phyloP scores from a whole-genome alignment of 2,797 vertebrate species.

The Spinibarbus caldwelli region DNA sequence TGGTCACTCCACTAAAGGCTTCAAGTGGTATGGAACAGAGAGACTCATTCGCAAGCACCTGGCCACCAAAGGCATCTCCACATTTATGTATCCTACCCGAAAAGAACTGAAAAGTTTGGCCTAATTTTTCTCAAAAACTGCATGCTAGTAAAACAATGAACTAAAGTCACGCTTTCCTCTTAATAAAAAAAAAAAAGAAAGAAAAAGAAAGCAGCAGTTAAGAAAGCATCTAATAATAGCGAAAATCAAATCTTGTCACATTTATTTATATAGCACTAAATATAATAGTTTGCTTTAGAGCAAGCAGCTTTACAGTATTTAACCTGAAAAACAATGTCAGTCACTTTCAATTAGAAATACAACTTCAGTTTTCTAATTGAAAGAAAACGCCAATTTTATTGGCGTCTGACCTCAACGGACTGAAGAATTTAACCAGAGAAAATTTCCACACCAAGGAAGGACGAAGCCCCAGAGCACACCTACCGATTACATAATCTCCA shows the following conservation, averaged over 20 bases:
- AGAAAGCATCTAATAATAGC: background rate
- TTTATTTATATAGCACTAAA: background rate
- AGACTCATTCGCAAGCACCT: constrained; percentile 90
- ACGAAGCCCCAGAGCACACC: background rate
- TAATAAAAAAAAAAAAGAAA: background rate
- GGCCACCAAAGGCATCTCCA: constrained; percentile 81
- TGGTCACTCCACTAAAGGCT: constrained; percentile 87
- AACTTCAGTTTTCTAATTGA: background rate
- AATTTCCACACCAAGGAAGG: background rate
- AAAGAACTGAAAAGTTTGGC: background rate
- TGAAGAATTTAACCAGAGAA: background rate
- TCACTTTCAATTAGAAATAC: background rate
- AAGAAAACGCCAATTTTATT: background rate
- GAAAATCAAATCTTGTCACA: too few relatives aligned
- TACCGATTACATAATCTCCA: background rate
- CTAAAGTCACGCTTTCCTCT: background rate
- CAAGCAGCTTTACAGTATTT: background rate
- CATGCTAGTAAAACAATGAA: background rate
- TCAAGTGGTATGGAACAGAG: constrained; percentile 97
- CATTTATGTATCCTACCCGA: constrained; percentile 85
- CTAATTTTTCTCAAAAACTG: background rate
- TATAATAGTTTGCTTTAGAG: background rate
- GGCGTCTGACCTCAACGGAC: background rate
- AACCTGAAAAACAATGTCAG: background rate
- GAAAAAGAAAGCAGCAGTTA: background rate